These are phyloP conservation scores for Trematomus loennbergii DNA, from an alignment of 2,113 vertebrate species.

Conservation along the genomic window DNA sequence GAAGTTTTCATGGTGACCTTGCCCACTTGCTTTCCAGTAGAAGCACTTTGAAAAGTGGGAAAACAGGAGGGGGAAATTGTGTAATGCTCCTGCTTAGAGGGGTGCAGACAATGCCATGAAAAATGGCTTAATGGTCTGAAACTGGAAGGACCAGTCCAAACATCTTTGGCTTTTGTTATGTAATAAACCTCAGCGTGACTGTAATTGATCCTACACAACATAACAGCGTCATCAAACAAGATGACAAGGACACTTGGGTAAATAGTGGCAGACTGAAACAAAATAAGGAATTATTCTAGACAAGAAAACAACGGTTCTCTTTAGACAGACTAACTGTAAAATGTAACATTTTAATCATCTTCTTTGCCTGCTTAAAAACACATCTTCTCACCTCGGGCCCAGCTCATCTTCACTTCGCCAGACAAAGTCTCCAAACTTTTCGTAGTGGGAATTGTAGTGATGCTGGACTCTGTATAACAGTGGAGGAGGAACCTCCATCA, in stretches of 20 bases:
- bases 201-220: slow-evolving; percentile 41
- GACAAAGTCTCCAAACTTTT: slow-evolving; percentile 98
- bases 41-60: slow-evolving; percentile 29
- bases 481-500: slow-evolving; percentile 95
- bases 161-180: slow-evolving; percentile 42
- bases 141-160: slow-evolving; percentile 32
- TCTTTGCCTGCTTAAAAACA: neutral
- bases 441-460: slow-evolving; percentile 98
- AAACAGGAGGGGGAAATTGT: slow-evolving; percentile 10
- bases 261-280: slow-evolving; percentile 13
- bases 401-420: slow-evolving; percentile 98
- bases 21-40: slow-evolving; percentile 45
- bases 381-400: slow-evolving; percentile 90
- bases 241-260: slow-evolving; percentile 8
- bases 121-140: slow-evolving; percentile 41
- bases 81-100: slow-evolving; percentile 30
- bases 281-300: slow-evolving; percentile 19
- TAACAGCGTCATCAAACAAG: slow-evolving; percentile 37
- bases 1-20: slow-evolving; percentile 64
- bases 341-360: slow-evolving; percentile 1
- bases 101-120: slow-evolving; percentile 33
- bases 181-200: slow-evolving; percentile 57
- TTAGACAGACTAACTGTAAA: neutral
- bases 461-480: slow-evolving; percentile 95
- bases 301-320: slow-evolving; percentile 15